Conservation (phyloP, 2,888 invertebrate genomes). For the Trissonchulus sp. region DNA sequence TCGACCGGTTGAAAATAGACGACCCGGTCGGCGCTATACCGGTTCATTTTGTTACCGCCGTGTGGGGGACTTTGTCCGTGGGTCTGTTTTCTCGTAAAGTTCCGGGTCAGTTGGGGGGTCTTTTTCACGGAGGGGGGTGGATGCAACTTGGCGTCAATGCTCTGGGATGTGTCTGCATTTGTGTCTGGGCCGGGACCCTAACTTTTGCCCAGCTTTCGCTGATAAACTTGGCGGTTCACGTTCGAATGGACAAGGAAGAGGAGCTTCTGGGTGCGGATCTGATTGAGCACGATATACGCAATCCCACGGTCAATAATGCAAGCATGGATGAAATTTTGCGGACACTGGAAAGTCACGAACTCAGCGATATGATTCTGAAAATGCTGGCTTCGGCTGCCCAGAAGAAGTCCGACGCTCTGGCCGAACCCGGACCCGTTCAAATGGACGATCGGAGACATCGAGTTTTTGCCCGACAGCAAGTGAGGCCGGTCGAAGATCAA, state of each 20-base stretch:
- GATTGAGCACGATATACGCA: constrained; percentile 10
- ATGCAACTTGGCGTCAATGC: constrained; percentile 12
- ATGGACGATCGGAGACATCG: background rate
- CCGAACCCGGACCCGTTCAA: background rate
- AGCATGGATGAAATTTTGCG: background rate
- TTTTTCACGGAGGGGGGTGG: constrained; percentile 24
- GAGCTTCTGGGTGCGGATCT: constrained; percentile 15
- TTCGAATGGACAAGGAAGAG: constrained; percentile 11
- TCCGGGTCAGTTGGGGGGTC: background rate
- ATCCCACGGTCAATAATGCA: background rate
- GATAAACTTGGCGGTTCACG: background rate
- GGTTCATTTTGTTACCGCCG: constrained; percentile 61
- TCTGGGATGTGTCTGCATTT: background rate
- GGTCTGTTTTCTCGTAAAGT: constrained; percentile 13
- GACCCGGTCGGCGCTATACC: constrained; percentile 86
- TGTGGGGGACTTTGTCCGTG: constrained; percentile 22
- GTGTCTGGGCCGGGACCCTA: background rate
- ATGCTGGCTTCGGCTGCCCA: background rate
- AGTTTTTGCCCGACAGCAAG: background rate
- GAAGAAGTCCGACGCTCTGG: too few relatives aligned
- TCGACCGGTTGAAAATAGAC: constrained; percentile 72
- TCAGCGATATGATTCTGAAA: background rate
- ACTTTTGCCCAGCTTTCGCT: background rate
- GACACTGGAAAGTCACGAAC: background rate
- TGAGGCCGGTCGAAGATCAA: too few relatives aligned